These are phyloP conservation scores for Eufriesea mexicana DNA, from an alignment of 1,140 invertebrate species.

Conservation along the genomic window DNA sequence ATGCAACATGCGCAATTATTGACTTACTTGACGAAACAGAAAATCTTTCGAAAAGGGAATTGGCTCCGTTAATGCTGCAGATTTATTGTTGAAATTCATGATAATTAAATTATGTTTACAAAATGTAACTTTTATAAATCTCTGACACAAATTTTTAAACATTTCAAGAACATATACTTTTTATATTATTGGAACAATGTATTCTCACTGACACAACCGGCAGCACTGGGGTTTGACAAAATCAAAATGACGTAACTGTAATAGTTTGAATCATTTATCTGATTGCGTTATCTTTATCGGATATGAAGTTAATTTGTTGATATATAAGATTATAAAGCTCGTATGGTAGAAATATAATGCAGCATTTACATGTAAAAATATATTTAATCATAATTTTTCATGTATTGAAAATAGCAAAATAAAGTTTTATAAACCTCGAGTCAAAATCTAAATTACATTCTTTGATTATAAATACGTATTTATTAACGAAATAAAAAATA, in stretches of 20 bases:
- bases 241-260: background rate
- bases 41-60: constrained; percentile 69
- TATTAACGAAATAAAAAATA: background rate
- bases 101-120: background rate
- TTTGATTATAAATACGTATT: background rate
- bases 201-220: background rate
- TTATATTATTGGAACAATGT: background rate
- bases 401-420: background rate
- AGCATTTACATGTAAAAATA: background rate
- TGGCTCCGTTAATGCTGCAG: constrained; percentile 41
- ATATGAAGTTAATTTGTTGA: too few relatives aligned
- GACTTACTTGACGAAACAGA: constrained; percentile 71
- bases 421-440: background rate
- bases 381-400: background rate
- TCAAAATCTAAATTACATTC: background rate
- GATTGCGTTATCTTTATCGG: background rate
- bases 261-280: background rate
- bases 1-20: background rate
- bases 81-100: background rate
- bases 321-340: background rate
- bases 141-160: constrained; percentile 1
- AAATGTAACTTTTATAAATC: background rate
- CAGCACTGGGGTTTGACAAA: background rate
- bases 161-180: background rate
- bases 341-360: background rate